Evolutionary conservation across 2,797 vertebrate genomes (phyloP).

Genomic region (Sebastiscus tertius): DNA sequence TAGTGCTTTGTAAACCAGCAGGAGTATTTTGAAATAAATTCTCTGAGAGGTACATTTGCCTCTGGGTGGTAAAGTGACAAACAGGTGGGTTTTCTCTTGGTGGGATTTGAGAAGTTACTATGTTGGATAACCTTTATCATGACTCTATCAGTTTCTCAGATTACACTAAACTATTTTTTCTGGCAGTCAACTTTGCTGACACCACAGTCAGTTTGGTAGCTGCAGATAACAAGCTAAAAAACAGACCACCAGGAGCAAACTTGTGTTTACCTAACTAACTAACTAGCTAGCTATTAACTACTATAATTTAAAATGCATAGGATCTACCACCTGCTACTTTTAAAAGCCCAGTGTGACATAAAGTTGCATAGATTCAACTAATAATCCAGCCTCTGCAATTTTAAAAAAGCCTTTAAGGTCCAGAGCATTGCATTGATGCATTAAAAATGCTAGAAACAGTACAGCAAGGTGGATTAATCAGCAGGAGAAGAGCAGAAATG

Average conservation of each 20-base stretch:
- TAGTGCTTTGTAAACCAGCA: too few relatives aligned
- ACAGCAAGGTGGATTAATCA: conserved; percentile 37
- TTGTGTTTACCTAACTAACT: neutral
- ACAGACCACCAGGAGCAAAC: conserved; percentile 25
- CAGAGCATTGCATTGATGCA: neutral
- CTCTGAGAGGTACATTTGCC: neutral
- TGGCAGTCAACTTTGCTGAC: conserved; percentile 26
- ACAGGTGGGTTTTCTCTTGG: conserved; percentile 45
- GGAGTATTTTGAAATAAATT: too few relatives aligned
- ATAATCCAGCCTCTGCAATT: conserved; percentile 24
- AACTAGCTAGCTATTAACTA: neutral
- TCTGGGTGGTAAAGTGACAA: conserved; percentile 28
- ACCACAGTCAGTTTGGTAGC: neutral
- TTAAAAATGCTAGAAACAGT: conserved; percentile 38
- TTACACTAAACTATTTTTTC: neutral
- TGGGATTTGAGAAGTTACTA: neutral
- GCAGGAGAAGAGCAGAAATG: conserved; percentile 41
- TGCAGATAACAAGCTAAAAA: neutral
- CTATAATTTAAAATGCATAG: neutral
- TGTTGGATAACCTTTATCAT: conserved; percentile 1
- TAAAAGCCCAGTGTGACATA: conserved; percentile 16
- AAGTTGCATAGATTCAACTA: conserved; percentile 54
- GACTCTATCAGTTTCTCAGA: neutral
- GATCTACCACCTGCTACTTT: conserved; percentile 3
- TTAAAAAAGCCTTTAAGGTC: neutral